These are phyloP conservation scores for Notoglanidium macrostoma DNA, from an alignment of 2,797 vertebrate species.

Conservation along the genomic window DNA sequence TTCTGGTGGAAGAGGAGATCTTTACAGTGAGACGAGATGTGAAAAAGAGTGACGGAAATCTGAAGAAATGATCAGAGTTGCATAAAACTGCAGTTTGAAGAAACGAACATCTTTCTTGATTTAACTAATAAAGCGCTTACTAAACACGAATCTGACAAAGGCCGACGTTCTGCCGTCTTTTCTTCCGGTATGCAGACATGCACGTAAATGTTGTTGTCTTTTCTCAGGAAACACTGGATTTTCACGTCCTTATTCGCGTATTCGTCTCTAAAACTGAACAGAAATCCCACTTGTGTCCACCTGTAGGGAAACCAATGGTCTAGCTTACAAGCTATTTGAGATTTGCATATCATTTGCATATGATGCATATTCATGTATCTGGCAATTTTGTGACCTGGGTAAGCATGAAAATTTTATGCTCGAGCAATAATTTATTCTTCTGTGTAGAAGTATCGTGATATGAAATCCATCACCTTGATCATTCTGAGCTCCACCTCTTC, in stretches of 20 bases:
- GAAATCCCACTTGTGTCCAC: not conserved
- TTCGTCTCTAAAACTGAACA: not conserved
- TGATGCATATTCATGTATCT: constrained; percentile 9
- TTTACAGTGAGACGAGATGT: too few species aligned
- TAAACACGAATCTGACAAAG: too few species aligned
- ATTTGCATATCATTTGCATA: constrained; percentile 8
- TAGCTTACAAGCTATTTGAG: not conserved
- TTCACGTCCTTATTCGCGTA: too few species aligned
- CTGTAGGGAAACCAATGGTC: not conserved
- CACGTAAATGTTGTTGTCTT: too few species aligned
- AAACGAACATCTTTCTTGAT: too few species aligned
- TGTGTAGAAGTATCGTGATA: not conserved
- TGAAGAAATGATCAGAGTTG: too few species aligned
- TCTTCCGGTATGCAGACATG: too few species aligned
- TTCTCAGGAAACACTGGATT: too few species aligned
- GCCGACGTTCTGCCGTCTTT: too few species aligned
- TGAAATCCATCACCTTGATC: not conserved
- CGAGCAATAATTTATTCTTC: not conserved
- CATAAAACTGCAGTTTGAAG: too few species aligned
- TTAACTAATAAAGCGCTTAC: too few species aligned
- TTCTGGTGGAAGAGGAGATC: not conserved
- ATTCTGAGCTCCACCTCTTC: not conserved
- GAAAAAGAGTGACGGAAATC: too few species aligned
- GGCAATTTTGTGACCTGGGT: not conserved
- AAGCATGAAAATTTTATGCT: not conserved